Evolutionary conservation across 2,113 vertebrate species (phyloP).

Genomic region (Sakesphorus luctuosus): DNA sequence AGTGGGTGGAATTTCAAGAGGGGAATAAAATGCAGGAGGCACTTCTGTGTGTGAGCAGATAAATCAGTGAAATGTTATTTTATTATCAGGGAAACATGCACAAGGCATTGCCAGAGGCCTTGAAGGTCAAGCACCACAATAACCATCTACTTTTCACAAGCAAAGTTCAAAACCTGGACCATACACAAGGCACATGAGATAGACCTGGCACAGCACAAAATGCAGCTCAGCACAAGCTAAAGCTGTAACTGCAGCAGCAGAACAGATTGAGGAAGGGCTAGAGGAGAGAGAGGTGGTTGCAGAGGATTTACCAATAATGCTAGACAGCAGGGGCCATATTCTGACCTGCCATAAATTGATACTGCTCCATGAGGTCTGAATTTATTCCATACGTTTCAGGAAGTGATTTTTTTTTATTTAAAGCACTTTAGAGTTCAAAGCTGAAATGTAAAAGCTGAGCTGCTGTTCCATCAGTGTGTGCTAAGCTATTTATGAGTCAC

Average conservation of each 20-base stretch:
- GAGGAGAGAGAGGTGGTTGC: neutral
- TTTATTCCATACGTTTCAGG: neutral
- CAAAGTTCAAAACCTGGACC: neutral
- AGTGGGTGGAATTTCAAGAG: neutral
- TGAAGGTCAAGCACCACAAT: neutral
- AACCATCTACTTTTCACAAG: neutral
- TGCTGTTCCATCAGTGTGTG: neutral
- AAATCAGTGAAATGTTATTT: neutral
- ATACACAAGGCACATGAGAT: neutral
- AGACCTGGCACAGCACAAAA: neutral
- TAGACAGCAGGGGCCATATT: neutral
- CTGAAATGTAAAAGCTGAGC: neutral
- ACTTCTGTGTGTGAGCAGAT: neutral
- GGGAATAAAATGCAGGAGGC: neutral
- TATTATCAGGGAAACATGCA: neutral
- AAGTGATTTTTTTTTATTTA: neutral
- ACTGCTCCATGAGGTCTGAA: neutral
- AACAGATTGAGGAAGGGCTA: neutral
- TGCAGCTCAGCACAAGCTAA: neutral
- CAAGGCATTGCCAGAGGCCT: neutral
- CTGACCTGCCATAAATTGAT: neutral
- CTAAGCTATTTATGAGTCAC: conserved; percentile 27
- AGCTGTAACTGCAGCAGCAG: neutral
- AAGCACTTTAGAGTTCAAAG: neutral
- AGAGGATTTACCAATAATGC: neutral